Percentiles rank a stretch among this genome's conserved stretches.
Evolutionary conservation across 2,113 vertebrate species (phyloP).

Genomic region (Hypomesus transpacificus): DNA sequence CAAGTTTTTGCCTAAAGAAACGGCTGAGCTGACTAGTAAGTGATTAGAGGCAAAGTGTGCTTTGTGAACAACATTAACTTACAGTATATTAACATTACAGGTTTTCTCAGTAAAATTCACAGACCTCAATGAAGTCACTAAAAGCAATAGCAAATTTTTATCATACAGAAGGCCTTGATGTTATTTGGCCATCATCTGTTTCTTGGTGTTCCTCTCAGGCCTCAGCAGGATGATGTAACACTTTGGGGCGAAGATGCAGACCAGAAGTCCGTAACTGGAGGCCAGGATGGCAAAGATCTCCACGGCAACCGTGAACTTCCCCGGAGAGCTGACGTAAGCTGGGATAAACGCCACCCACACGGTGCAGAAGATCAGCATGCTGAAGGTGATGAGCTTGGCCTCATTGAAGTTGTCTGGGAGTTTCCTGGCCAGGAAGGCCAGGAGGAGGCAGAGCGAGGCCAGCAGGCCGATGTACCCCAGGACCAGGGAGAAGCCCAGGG

Average conservation of each 20-base stretch:
- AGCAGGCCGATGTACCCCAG: constrained; percentile 73
- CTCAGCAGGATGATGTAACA: constrained; percentile 72
- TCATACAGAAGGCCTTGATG: not conserved
- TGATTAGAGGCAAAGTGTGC: too few species aligned
- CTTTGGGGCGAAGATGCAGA: constrained; percentile 75
- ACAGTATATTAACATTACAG: too few species aligned
- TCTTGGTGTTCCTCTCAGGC: constrained; percentile 72
- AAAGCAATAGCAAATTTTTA: too few species aligned
- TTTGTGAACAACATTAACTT: too few species aligned
- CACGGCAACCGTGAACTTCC: constrained; percentile 71
- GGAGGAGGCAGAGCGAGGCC: constrained; percentile 67
- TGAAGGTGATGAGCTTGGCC: constrained; percentile 75
- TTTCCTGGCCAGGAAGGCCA: constrained; percentile 75
- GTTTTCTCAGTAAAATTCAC: too few species aligned
- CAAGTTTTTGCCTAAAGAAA: too few species aligned
- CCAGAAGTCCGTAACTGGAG: constrained; percentile 73
- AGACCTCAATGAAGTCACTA: too few species aligned
- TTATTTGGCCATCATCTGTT: constrained; percentile 59
- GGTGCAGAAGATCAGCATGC: constrained; percentile 74
- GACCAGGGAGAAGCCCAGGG: constrained; percentile 62
- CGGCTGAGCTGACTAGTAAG: too few species aligned
- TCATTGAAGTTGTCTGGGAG: constrained; percentile 76
- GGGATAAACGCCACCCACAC: constrained; percentile 76
- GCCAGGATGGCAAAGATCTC: constrained; percentile 78
- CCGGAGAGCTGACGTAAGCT: constrained; percentile 73